phyloP scores from a whole-genome alignment of 2,113 vertebrate species.

The Acinonyx jubatus region DNA sequence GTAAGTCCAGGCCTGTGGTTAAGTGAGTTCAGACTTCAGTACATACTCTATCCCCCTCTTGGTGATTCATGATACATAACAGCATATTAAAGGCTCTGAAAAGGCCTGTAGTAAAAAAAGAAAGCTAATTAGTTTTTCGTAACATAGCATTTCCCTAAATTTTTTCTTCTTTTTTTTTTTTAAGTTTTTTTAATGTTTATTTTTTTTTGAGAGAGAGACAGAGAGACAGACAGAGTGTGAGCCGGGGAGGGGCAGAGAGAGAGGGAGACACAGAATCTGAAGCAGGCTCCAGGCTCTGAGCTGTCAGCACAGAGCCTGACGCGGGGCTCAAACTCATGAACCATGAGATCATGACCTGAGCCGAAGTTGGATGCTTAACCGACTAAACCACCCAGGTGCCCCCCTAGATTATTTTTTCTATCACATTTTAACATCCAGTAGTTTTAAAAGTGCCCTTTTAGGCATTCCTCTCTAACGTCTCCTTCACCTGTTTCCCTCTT shows the following conservation, averaged over 20 bases:
- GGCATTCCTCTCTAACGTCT: neutral
- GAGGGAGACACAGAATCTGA: too few species aligned
- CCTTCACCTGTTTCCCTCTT: neutral
- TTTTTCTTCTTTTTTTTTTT: neutral
- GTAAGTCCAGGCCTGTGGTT: slow-evolving; percentile 13
- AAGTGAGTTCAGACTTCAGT: neutral
- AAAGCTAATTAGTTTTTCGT: slow-evolving; percentile 19
- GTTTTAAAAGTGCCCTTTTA: neutral
- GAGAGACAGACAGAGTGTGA: too few species aligned
- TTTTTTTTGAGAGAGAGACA: too few species aligned
- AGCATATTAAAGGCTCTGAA: slow-evolving; percentile 56
- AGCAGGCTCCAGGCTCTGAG: too few species aligned
- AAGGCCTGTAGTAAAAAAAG: slow-evolving; percentile 42
- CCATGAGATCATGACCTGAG: too few species aligned
- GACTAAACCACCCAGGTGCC: too few species aligned
- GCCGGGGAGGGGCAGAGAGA: too few species aligned
- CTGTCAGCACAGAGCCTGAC: too few species aligned
- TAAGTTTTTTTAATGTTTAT: too few species aligned
- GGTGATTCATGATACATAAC: neutral
- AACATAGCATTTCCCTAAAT: neutral
- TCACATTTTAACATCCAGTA: neutral
- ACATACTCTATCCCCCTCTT: neutral
- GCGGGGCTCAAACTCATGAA: too few species aligned
- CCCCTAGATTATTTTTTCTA: slow-evolving; percentile 37
- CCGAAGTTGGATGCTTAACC: too few species aligned